Percentiles rank a stretch among this genome's conserved stretches.
phyloP scores from a whole-genome alignment of 2,888 invertebrate species.

The Hymenopus coronatus region DNA sequence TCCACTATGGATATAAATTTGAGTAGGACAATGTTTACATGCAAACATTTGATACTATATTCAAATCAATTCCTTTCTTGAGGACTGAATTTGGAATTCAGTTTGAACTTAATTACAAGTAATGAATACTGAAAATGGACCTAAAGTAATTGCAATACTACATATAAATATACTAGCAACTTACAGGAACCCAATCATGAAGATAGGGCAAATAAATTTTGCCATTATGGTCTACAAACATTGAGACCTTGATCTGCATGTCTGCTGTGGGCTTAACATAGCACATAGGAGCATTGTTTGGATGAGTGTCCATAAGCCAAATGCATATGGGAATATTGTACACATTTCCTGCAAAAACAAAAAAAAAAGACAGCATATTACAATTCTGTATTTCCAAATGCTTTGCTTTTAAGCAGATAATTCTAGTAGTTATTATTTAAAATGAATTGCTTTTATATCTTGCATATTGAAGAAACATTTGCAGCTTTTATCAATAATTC shows the following conservation, averaged over 20 bases:
- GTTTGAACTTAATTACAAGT: no score
- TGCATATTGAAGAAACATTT: no score
- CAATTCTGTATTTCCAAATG: background rate
- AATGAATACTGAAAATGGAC: no score
- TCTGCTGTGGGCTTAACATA: slow-evolving; percentile 91
- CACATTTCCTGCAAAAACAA: slow-evolving; percentile 36
- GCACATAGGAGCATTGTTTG: slow-evolving; percentile 92
- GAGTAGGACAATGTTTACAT: no score
- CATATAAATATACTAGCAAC: slow-evolving; percentile 36
- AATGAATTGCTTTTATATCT: background rate
- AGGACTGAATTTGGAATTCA: no score
- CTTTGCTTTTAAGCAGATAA: background rate
- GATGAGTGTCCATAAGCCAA: slow-evolving; percentile 97
- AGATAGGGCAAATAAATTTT: slow-evolving; percentile 95
- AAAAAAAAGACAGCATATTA: slow-evolving; percentile 2
- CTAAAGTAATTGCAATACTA: no score
- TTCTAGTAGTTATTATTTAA: background rate
- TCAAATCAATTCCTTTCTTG: no score
- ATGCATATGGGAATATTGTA: slow-evolving; percentile 97
- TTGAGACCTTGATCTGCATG: slow-evolving; percentile 94
- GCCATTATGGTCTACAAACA: slow-evolving; percentile 92
- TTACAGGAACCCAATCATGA: slow-evolving; percentile 85
- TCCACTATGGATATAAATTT: no score
- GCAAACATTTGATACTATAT: no score
- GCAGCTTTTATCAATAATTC: background rate